Evolutionary conservation across 2,797 vertebrate species (phyloP), one percentile per base, ranked within the genome.

Genomic region (Syngnathus acus): DNA sequence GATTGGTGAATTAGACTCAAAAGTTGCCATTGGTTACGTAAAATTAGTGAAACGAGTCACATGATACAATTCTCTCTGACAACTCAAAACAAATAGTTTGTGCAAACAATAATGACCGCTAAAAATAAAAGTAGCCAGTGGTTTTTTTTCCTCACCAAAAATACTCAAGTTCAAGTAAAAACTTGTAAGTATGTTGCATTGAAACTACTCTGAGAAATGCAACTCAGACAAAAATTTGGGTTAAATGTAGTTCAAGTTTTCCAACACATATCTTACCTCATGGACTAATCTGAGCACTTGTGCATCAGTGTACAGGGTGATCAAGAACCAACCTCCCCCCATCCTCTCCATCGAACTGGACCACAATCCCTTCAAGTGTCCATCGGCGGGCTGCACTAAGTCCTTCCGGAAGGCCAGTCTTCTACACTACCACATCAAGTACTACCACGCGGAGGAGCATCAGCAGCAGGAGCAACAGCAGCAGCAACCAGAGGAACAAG

Each of bases 381-480:
- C 93, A 17, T 89, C 94, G 37, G 82, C 87, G 6, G 94, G 93
- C 86, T 99, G 97, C 88, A 88, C 89, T 61, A 99, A 99, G 87
- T 95, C 93, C 23, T 99, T 98, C 89, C 93, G 97, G 86, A 99
- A 98, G 90, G 94, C 94, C 6, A 94, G 95, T 80, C 87, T 99
- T 71, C 87, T 98, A 77, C 94, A 98, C 87, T 97, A 96, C 90
- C 96, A 99, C 86, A 94, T 97, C 91, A 99, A 99, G 81, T 98
- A 99, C 85, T 99, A 98, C 86, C 97, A 99, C 75, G 92, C 92
- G 0, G 94, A 95, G 76, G 90, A 92, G 68, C 93, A 93, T 62
- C 92, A 91, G 71, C 48, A n/a, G 48, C 45, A 47, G 45, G 17
- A 0, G 16, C 58, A 32, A 32, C 40, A 9, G 40, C 47, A 48